phyloP scores from a whole-genome alignment of 1,140 invertebrate genomes.

The Plutomurus gul region DNA sequence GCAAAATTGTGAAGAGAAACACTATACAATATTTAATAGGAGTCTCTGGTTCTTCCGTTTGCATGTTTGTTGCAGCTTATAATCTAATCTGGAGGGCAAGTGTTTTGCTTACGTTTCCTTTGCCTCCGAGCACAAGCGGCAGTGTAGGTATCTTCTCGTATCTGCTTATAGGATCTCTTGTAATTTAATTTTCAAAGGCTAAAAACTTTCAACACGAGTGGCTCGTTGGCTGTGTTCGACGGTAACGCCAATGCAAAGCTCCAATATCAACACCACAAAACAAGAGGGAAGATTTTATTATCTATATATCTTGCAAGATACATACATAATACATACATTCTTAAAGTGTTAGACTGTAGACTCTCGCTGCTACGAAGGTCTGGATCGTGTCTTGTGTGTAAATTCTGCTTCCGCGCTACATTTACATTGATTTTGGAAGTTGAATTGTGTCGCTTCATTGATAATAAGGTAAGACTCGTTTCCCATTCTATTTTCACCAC shows the following conservation, averaged over 20 bases:
- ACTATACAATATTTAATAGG: slow-evolving; percentile 19
- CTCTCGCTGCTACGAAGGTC: background rate
- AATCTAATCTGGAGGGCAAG: slow-evolving; percentile 17
- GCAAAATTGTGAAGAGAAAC: slow-evolving; percentile 20
- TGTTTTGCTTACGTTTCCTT: slow-evolving; percentile 10
- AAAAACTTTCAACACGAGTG: slow-evolving; percentile 6
- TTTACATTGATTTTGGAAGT: slow-evolving; percentile 13
- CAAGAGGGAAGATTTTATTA: background rate
- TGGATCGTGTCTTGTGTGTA: background rate
- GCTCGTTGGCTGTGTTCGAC: background rate
- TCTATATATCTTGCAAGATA: background rate
- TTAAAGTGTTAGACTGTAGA: background rate
- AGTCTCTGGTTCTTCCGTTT: background rate
- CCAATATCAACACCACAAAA: background rate
- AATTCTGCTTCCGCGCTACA: background rate
- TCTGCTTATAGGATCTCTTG: background rate
- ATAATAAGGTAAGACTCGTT: slow-evolving; percentile 6
- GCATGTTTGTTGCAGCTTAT: slow-evolving; percentile 23
- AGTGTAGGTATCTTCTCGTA: background rate
- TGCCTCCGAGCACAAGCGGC: background rate
- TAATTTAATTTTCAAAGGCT: slow-evolving; percentile 24
- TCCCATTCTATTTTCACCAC: background rate
- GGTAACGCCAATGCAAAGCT: background rate
- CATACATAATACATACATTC: background rate
- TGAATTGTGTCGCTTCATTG: background rate